Conservation (phyloP, 30 jellyfish, hydroid and myxozoan species). For the Hydra vulgaris region DNA sequence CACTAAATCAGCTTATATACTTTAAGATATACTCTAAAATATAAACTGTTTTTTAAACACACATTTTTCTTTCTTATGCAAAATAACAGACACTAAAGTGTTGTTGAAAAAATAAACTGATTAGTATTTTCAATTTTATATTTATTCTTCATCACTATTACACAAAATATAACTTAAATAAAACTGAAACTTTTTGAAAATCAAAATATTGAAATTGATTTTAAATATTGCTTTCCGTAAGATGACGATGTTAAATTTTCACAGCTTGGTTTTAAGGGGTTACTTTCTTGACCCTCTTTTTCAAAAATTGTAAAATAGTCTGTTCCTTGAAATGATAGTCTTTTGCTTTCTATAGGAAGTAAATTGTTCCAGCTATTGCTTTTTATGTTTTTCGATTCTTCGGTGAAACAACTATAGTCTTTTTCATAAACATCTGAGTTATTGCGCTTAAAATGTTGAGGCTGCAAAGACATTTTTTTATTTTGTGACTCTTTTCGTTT, state of each 20-base stretch:
- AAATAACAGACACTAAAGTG: too few relatives aligned
- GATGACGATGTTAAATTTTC: not conserved
- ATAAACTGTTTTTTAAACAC: too few relatives aligned
- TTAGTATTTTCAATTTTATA: too few relatives aligned
- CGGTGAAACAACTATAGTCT: not conserved
- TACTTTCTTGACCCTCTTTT: not conserved
- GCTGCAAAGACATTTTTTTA: not conserved
- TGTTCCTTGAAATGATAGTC: not conserved
- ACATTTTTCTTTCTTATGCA: too few relatives aligned
- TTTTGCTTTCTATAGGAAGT: not conserved
- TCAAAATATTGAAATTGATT: not conserved
- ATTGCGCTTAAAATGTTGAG: not conserved
- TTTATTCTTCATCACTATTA: too few relatives aligned
- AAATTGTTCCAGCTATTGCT: slow-evolving; percentile 2
- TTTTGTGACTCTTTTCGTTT: not conserved
- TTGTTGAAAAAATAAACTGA: too few relatives aligned
- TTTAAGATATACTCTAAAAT: too few relatives aligned
- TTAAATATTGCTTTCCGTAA: not conserved
- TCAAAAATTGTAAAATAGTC: not conserved
- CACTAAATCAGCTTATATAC: too few relatives aligned
- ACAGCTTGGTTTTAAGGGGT: not conserved
- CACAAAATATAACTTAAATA: too few relatives aligned
- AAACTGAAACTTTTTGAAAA: not conserved
- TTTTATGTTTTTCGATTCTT: not conserved
- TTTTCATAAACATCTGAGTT: not conserved